Evolutionary conservation across 64 coral and sea anemone species (phyloP).

Genomic region (Montipora cactus): DNA sequence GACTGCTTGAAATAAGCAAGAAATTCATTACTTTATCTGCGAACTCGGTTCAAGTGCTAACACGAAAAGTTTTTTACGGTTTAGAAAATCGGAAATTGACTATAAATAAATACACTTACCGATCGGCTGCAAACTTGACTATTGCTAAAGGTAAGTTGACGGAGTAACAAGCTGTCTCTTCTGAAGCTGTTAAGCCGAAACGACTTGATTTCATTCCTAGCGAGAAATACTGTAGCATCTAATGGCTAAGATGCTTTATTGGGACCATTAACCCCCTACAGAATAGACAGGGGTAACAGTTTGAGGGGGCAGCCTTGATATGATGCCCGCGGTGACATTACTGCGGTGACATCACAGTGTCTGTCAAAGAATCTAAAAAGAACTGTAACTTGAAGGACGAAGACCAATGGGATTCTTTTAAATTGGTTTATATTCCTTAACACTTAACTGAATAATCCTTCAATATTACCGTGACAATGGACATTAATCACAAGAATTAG

Average conservation of each 20-base stretch:
- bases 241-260: constrained; percentile 35
- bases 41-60: background rate
- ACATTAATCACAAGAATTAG: constrained; percentile 39
- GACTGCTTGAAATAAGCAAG: background rate
- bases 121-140: background rate
- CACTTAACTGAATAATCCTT: background rate
- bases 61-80: too few relatives aligned
- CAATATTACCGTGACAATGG: constrained; percentile 29
- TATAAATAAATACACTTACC: background rate
- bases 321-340: constrained; percentile 13
- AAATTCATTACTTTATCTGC: background rate
- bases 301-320: constrained; percentile 41
- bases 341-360: constrained; percentile 23
- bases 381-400: background rate
- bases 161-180: background rate
- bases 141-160: background rate
- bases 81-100: background rate
- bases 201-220: constrained; percentile 27
- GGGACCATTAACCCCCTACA: constrained; percentile 43
- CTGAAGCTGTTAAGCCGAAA: background rate
- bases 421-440: constrained; percentile 6
- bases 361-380: background rate
- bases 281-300: constrained; percentile 22
- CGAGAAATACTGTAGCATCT: constrained; percentile 15
- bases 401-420: constrained; percentile 25